Base-by-base conservation (phyloP, 2,113 vertebrate genomes). In the Gila orcuttii region DNA sequence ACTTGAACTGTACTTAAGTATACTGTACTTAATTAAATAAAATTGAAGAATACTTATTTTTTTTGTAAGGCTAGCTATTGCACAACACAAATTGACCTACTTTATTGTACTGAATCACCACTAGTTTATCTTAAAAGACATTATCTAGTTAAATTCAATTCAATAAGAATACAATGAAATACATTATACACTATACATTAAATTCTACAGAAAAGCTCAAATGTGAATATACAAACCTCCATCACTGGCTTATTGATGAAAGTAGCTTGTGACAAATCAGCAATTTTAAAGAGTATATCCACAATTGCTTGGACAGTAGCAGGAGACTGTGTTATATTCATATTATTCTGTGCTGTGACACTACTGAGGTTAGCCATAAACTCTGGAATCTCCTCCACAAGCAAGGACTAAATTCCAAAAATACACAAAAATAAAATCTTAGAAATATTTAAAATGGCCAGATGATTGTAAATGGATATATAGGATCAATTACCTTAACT, bases 221-320 rank as follows among this genome's bases (percentile, higher is more conserved):
- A 71, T 10, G 31, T 71, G 39, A 45, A 73, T 45, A 68, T 36
- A 73, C 89, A 28, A 89, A 94, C 93, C 87, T 19, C 0, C 84
- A 94, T 93, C 25, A 86, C 74, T 4, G 4, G 0, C 39, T 79
- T 0, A 39, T 0, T 75, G 10, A 93, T 62, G 0, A 0, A 6
- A 3, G 9, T 3, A 6, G 39, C 17, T 23, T 76, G n/a, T 7
- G 87, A 68, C 80, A 91, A 12, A 19, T 6, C 47, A 42, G 92
- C 88, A 75, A 94, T 39, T 9, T 2, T 89, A 28, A 1, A 79
- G 15, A 94, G 28, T 23, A 94, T 93, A 0, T 85, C 13, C 28
- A 94, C 86, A 6, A 93, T 86, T 9, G 91, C 79, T 4, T 82
- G 31, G 78, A 94, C 90, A 69, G 91, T 93, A 25, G n/a, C 66